Conservation (phyloP, 2,113 vertebrate genomes). For the Antigone vipio region DNA sequence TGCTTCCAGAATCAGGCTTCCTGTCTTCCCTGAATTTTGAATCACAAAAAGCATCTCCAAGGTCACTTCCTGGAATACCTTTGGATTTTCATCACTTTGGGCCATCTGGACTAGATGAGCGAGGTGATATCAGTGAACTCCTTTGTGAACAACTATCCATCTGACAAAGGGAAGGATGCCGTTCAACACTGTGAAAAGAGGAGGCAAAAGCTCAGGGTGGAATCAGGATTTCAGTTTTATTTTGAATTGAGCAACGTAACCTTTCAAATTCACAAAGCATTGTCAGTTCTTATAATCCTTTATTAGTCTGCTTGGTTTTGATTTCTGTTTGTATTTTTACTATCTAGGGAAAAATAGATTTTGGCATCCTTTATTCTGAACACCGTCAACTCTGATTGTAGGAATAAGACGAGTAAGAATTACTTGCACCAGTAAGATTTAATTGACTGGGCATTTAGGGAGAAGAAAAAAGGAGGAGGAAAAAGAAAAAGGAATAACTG, state of each 20-base stretch:
- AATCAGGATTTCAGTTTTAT: neutral
- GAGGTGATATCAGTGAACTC: neutral
- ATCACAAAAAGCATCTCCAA: neutral
- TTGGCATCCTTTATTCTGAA: neutral
- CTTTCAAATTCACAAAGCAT: slow-evolving; percentile 5
- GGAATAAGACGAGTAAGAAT: neutral
- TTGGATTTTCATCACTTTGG: neutral
- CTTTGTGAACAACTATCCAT: neutral
- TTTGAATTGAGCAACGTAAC: neutral
- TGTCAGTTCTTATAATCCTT: neutral
- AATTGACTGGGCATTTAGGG: neutral
- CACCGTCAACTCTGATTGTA: neutral
- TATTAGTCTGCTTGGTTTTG: neutral
- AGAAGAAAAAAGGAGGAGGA: neutral
- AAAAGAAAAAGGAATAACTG: neutral
- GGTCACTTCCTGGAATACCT: slow-evolving; percentile 20
- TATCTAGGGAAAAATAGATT: neutral
- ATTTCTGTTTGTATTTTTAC: slow-evolving; percentile 28
- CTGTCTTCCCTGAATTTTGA: neutral
- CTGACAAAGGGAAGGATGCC: neutral
- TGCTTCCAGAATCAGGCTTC: neutral
- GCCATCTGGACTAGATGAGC: slow-evolving; percentile 28
- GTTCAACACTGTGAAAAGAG: neutral
- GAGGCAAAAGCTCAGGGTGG: neutral
- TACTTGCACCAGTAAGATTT: neutral